These are phyloP conservation scores for Rallus crepitans DNA, from an alignment of 2,797 vertebrate genomes.

Conservation along the genomic window DNA sequence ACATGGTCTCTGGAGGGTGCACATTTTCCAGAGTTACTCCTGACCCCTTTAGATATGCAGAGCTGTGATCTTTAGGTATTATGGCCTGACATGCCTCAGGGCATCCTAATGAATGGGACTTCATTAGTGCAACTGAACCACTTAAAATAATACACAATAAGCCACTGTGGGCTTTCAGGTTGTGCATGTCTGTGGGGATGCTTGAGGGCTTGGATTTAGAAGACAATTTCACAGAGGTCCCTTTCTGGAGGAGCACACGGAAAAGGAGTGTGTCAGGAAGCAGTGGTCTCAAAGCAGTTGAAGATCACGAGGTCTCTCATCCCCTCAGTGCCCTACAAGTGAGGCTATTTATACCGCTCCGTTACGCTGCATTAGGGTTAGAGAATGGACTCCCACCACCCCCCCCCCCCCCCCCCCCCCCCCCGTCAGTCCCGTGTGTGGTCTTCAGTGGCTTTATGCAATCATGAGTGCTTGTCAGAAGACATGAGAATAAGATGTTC, in stretches of 20 bases:
- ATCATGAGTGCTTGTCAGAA: not conserved
- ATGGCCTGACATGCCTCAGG: not conserved
- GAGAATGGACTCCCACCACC: not conserved
- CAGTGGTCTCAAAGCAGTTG: not conserved
- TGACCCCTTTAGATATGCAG: not conserved
- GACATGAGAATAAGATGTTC: not conserved
- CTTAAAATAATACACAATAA: not conserved
- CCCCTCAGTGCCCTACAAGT: not conserved
- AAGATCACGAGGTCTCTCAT: constrained; percentile 17
- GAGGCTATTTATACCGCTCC: not conserved
- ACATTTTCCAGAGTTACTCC: constrained; percentile 19
- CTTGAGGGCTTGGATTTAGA: not conserved
- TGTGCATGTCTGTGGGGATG: rapidly evolving
- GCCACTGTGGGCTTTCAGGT: not conserved
- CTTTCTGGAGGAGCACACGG: not conserved
- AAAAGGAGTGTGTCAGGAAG: constrained; percentile 4
- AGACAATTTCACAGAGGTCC: not conserved
- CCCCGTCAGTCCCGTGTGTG: not conserved
- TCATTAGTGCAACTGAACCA: not conserved
- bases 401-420: not conserved
- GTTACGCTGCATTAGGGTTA: rapidly evolving
- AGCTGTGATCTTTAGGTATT: constrained; percentile 10
- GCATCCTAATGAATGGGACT: constrained; percentile 9
- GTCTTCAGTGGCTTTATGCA: not conserved
- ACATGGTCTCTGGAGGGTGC: not conserved